Base-by-base conservation (phyloP, 2,797 vertebrate species). In the Hippocampus kuda region DNA sequence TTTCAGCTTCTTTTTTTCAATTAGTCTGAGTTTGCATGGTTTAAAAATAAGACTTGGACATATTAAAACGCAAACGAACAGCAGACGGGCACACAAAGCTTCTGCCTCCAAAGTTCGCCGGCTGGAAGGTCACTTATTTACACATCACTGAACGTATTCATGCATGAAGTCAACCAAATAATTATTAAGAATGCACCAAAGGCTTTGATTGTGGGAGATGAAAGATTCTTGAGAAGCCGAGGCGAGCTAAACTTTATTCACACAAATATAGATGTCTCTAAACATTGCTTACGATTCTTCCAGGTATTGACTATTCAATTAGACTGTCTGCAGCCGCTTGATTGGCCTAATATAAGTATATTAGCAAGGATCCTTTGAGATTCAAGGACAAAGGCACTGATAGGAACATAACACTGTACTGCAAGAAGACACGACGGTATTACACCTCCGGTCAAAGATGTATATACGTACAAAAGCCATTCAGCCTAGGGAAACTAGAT, bases 221-320 rank as follows among this genome's bases (percentile, higher is more conserved):
- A 70, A 70, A 66, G 42, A 66, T 61, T 65, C 1, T 5, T 46
- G 18, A 18, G 44, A 34, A 34, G 42, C 65, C 71, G 77, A 57
- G 26, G 20, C 49, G 48, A 44, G 65, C 69, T 77, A 48, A 26
- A 18, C 22, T 70, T 42, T 46, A 48, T 75, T 59, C 68, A 24
- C 54, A 57, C 22, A 68, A 53, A 73, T 75, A 68, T 72, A 79
- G 26, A 38, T 65, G 66, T 74, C 68, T 79, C 49, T 76, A 70
- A 76, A 79, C 72, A 78, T 75, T 56, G 38, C 66, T 76, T 73
- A 75, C 70, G 49, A 80, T 74, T 81, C 81, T 70, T 81, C 72
- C 63, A 80, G 81, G 84, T 86, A 89, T 85, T 84, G 86, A 85
- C 83, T 80, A 83, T 88, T 87, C 77, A 85, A 88, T 87, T 85